These are phyloP conservation scores for Drosophila pullipes DNA, from an alignment of 2,888 invertebrate genomes.

Conservation along the genomic window DNA sequence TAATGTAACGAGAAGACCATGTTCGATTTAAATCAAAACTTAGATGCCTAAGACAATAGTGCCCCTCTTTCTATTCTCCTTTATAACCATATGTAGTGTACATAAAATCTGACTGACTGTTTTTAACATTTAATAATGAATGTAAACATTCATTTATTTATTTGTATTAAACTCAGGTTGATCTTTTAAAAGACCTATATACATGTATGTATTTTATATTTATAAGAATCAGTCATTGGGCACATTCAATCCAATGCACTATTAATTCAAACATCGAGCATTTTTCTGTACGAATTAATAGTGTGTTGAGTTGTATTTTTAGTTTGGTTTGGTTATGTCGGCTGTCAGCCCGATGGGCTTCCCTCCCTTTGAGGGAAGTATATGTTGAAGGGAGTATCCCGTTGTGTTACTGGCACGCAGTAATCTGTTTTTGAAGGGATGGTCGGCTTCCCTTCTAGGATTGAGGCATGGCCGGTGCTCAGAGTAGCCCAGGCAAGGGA, in stretches of 20 bases:
- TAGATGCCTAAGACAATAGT: background rate
- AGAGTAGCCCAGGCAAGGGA: no score
- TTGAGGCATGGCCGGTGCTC: no score
- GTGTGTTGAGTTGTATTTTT: background rate
- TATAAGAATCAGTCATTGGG: background rate
- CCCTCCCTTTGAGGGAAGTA: no score
- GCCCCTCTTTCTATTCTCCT: background rate
- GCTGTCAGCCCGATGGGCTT: no score
- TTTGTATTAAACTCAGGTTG: background rate
- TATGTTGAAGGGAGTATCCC: no score
- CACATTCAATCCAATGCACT: background rate
- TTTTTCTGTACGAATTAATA: background rate
- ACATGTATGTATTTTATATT: background rate
- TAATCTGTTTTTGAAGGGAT: no score
- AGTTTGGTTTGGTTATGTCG: no score
- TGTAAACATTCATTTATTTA: background rate
- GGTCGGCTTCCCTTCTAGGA: no score
- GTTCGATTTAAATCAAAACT: background rate
- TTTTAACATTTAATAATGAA: background rate
- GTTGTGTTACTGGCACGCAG: no score
- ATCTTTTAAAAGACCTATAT: background rate
- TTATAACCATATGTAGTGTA: background rate
- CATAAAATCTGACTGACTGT: background rate
- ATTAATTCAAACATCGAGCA: background rate
- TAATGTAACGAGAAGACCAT: background rate